phyloP scores from a whole-genome alignment of 2,113 vertebrate species.

The Tinamus guttatus region DNA sequence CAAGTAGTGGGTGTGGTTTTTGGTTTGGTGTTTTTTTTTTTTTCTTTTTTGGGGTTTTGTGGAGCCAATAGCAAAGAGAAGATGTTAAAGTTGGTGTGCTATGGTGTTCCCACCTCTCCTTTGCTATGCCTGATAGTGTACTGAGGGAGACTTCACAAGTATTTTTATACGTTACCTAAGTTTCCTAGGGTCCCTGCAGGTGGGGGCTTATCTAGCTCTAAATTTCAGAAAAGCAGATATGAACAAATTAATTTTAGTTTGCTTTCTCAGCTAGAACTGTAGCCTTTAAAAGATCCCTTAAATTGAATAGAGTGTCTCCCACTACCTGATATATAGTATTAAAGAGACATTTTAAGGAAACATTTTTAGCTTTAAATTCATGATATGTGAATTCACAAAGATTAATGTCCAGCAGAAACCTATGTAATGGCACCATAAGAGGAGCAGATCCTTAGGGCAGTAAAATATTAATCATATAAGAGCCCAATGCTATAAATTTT shows the following conservation, averaged over 20 bases:
- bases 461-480: slow-evolving; percentile 1
- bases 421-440: neutral
- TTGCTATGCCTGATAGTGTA: neutral
- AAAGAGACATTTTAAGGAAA: neutral
- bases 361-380: neutral
- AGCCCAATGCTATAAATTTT: slow-evolving; percentile 40
- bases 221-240: neutral
- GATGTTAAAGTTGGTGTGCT: neutral
- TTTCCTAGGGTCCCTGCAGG: neutral
- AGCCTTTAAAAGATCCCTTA: neutral
- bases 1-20: too few species aligned
- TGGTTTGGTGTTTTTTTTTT: too few species aligned
- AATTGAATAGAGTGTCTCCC: neutral
- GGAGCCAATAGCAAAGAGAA: neutral
- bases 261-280: neutral
- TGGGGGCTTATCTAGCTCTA: neutral
- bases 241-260: neutral
- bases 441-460: neutral
- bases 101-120: neutral
- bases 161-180: neutral
- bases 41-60: neutral
- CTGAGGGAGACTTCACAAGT: neutral
- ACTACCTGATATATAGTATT: neutral
- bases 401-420: slow-evolving; percentile 6
- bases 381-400: neutral